Base-by-base conservation (phyloP, 2,888 invertebrate species). In the Teleogryllus oceanicus region DNA sequence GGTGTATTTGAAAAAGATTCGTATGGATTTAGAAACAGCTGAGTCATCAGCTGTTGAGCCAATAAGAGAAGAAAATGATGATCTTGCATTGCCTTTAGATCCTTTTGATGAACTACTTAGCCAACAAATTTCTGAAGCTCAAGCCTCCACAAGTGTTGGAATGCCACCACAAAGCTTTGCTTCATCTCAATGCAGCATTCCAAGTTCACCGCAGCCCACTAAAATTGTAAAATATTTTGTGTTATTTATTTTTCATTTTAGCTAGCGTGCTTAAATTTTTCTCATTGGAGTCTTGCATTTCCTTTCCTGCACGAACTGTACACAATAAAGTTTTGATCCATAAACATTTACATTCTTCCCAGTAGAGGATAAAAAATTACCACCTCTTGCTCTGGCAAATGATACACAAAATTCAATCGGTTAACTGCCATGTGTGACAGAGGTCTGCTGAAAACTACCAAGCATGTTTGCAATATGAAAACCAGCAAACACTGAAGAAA, bases 1-100 rank as follows among this genome's bases (percentile, higher is more conserved):
- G 91, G 92, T 92, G 0, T 91, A 92, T 83, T 87, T 94, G 78
- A 91, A 89, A 78, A 91, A 90, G 87, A 92, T 91, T 84, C 90
- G 91, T 84, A 89, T 90, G 84, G 92, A 91, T 84, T 89, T 92
- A 88, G 87, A 88, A 76, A 86, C 85, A 74, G 89, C 86, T 79
- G 90, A 88, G 62, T 89, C 89, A 75, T 80, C 79, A 62, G 62
- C 78, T 51, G 76, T 75, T 12, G 84, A 81, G n/a, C 82, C 83
- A 0, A 85, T 62, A 16, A n/a, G 5, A 62, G 85, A 85, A 20
- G 84, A 85, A 50, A 78, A 78, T 16, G 82, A 83, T 11, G 83
- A 84, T 0, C 83, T 84, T 50, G 82, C 83, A 13, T 88, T 85
- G 1, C 87, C 88, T 0, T 88, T 90, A 37, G 92, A 92, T 84